Percentiles rank a stretch among this genome's conserved stretches.
Evolutionary conservation across 2,888 invertebrate species (phyloP).

Genomic region (Eristalis intricaria): DNA sequence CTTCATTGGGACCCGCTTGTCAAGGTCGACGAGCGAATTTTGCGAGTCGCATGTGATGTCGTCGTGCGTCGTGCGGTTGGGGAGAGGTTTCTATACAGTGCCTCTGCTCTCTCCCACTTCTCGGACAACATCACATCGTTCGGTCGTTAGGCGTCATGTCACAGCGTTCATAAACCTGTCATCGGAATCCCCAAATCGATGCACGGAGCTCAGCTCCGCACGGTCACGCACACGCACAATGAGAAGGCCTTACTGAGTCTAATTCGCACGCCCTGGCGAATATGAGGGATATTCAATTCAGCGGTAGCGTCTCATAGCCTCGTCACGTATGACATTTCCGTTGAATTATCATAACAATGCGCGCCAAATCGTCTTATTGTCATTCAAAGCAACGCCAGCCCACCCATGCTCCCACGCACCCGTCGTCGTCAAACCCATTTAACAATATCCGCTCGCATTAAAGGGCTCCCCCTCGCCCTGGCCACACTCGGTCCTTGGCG

Average conservation of each 20-base stretch:
- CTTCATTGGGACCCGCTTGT: neutral
- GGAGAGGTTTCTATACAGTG: no score
- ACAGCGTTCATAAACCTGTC: neutral
- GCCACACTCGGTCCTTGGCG: neutral
- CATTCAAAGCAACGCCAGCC: conserved; percentile 23
- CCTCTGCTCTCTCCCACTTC: no score
- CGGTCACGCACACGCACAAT: neutral
- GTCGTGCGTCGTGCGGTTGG: neutral
- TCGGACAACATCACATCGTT: no score
- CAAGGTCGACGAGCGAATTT: neutral
- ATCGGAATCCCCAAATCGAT: neutral
- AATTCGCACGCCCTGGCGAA: neutral
- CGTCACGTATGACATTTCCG: conserved; percentile 15
- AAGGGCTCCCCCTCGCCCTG: neutral
- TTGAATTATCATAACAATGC: conserved; percentile 52
- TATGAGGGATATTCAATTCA: conserved; percentile 24
- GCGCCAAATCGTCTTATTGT: conserved; percentile 44
- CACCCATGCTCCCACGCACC: neutral
- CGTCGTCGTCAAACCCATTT: neutral
- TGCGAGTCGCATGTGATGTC: neutral
- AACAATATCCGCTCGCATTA: conserved; percentile 7
- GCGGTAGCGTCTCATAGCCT: neutral
- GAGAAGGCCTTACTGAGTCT: neutral
- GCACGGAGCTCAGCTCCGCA: neutral
- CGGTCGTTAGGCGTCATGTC: neutral